Base-by-base conservation (phyloP, 2,797 vertebrate genomes). In the Diceros bicornis region DNA sequence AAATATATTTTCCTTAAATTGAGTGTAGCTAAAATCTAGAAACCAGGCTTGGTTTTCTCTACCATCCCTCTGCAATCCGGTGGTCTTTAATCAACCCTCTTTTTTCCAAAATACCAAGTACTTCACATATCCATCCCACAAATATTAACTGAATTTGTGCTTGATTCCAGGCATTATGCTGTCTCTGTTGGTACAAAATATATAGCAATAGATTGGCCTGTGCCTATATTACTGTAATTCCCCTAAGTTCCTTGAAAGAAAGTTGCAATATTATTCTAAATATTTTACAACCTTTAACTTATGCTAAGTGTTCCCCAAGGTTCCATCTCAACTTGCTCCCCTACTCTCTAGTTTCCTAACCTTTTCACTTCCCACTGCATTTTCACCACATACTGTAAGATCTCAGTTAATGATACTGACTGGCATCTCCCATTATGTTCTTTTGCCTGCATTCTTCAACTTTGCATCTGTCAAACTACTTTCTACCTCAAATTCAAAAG, bases 201-300 rank as follows among this genome's bases (percentile, higher is more conserved):
- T 82, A 20, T 11, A 81, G 34, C 16, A 55, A 29, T 18, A 86
- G 25, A 55, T 75, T 90, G 55, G 57, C 41, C 59, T 92, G 2
- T 92, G 47, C 18, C 44, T 50, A 1, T 78, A 84, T 59, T 87
- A 79, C 21, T 44, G 55, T 62, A 91, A 84, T 83, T 59, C 32
- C 29, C 16, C 82, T 84, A 92, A 78, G n/a, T 84, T 94, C 14
- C n/a, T 64, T 81, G 25, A 72, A 84, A 88, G 29, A 89, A 95
- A 97, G 68, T 37, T 93, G 50, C 37, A 78, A 52, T 66, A 47
- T 85, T 78, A 78, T 82, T 87, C 21, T 74, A 89, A 92, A 90
- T 94, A 92, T 96, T 88, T 93, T 69, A 95, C 2, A 69, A 55
- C 21, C 9, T 52, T 74, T 96, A 64, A n/a, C 32, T 77, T 77